Evolutionary conservation across 2,888 invertebrate species (phyloP).

Genomic region (Eristalis intricaria): DNA sequence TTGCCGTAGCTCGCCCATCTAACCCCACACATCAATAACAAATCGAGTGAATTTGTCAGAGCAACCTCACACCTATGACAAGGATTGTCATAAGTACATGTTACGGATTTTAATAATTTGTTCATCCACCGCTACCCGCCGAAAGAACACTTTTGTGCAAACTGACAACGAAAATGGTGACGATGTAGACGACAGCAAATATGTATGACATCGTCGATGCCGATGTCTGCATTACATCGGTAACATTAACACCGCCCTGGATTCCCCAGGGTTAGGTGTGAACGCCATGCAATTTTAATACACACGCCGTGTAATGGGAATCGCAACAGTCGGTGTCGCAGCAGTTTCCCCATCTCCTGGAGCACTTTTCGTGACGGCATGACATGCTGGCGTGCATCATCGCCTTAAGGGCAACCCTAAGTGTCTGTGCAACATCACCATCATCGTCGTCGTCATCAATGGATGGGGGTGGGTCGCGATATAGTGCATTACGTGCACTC

Average conservation of each 20-base stretch:
- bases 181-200: not conserved
- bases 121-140: not conserved
- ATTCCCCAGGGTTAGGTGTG: constrained; percentile 48
- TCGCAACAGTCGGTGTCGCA: constrained; percentile 13
- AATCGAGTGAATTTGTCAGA: not conserved
- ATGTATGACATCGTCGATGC: not conserved
- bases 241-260: constrained; percentile 57
- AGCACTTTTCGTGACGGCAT: not conserved
- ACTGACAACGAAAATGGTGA: not conserved
- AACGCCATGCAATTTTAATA: constrained; percentile 62
- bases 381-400: not conserved
- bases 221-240: constrained; percentile 1
- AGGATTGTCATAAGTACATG: too few species aligned
- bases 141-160: not conserved
- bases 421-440: constrained; percentile 44
- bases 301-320: constrained; percentile 57
- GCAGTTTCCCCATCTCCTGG: not conserved
- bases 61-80: too few species aligned
- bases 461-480: constrained; percentile 19
- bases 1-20: too few species aligned
- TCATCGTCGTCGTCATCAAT: constrained; percentile 36
- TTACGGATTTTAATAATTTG: not conserved
- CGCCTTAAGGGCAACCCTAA: constrained; percentile 58
- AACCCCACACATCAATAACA: not conserved
- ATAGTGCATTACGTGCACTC: constrained; percentile 60